These are phyloP conservation scores for Nettapus auritus DNA, from an alignment of 2,113 vertebrate genomes.

Conservation along the genomic window DNA sequence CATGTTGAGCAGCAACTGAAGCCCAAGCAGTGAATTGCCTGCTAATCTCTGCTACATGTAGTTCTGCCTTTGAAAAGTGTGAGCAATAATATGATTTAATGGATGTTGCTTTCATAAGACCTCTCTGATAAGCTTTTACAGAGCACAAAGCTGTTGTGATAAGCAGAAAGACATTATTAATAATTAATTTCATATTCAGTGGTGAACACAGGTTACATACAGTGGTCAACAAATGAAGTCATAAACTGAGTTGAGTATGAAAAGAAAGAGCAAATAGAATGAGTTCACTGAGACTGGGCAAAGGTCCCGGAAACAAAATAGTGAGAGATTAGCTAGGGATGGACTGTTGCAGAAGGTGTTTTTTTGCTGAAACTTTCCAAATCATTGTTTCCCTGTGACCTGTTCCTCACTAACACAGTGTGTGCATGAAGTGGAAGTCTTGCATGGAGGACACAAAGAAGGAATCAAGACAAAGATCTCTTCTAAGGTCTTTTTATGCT, in stretches of 20 bases:
- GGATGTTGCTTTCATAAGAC: background rate
- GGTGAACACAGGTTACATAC: background rate
- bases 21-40: background rate
- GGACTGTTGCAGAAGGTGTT: background rate
- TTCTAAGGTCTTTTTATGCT: background rate
- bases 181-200: background rate
- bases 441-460: background rate
- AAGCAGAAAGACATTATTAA: background rate
- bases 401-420: background rate
- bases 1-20: background rate
- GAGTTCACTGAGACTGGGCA: background rate
- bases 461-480: background rate
- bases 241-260: background rate
- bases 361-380: background rate
- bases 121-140: background rate
- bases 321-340: background rate
- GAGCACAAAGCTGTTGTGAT: background rate
- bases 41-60: background rate
- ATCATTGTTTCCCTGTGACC: background rate
- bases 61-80: background rate
- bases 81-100: background rate
- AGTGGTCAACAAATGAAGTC: background rate
- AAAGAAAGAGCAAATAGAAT: background rate
- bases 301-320: background rate
- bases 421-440: background rate